Evolutionary conservation across 2,888 invertebrate species (phyloP), one percentile per base, ranked within the genome.

Genomic region (Phragmatobia fuliginosa): DNA sequence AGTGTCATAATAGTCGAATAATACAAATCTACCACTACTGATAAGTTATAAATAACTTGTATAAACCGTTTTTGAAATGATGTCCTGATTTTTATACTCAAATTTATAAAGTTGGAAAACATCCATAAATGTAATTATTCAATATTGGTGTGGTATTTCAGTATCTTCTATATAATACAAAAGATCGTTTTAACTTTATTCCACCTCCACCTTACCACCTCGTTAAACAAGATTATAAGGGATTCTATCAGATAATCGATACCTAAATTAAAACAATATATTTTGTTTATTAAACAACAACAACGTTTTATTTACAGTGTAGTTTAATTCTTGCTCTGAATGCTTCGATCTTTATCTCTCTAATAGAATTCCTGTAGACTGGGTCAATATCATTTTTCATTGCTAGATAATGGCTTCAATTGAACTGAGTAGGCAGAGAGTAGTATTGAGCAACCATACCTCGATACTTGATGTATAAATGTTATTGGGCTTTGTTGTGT

Each of bases 151-250:
- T 36, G 21, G 25, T 66, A 52, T 25, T 33, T 65, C 63, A 67
- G 71, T 59, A 77, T 80, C 81, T 79, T 86, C 88, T 66, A 70
- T 61, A 58, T 72, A 80, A 80, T 78, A 77, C 72, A 76, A 85
- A 78, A 85, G 85, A 85, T 87, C 87, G 87, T 88, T 88, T 88
- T 87, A 85, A 88, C 88, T 89, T 86, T 87, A 87, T 88, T 88
- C 85, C 84, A 86, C n/a, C n/a, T n/a, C n/a, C n/a, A n/a, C n/a
- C n/a, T n/a, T n/a, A 83, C 84, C 85, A 83, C 75, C 80, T 87
- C 85, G 85, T 86, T 88, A 88, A 90, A 88, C 87, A 85, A 85
- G 86, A 89, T 89, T 85, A 87, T 21, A 89, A 89, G 88, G 86
- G 86, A 83, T 84, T 79, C 83, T 79, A 82, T 85, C 84, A 84